Evolutionary conservation across 2,888 invertebrate genomes (phyloP).

Genomic region (Trachelus stipa): DNA sequence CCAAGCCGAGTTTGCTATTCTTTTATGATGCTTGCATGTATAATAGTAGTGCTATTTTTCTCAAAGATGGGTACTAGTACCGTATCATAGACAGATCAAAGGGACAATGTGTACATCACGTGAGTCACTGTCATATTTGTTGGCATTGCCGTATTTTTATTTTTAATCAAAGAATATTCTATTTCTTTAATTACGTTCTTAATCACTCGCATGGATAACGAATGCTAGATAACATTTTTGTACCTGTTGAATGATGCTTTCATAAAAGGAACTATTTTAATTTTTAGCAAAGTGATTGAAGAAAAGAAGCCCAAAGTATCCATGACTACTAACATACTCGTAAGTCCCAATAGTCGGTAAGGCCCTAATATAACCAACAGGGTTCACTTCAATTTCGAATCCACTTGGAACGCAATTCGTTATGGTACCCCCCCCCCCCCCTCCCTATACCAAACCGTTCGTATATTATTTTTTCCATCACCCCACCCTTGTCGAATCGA

Average conservation of each 20-base stretch:
- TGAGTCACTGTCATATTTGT: neutral
- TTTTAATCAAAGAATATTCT: neutral
- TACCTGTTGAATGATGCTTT: too few relatives aligned
- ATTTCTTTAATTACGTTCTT: neutral
- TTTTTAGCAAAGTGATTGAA: neutral
- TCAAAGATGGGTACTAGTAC: neutral
- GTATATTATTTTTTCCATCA: conserved; percentile 48
- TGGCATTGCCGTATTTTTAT: neutral
- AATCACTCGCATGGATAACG: neutral
- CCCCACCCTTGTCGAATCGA: conserved; percentile 49
- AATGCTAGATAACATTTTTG: too few relatives aligned
- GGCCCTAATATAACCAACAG: neutral
- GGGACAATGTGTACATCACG: neutral
- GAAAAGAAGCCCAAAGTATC: neutral
- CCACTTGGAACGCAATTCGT: conserved; percentile 29
- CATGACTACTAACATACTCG: neutral
- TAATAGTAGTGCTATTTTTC: neutral
- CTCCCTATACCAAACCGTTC: conserved; percentile 37
- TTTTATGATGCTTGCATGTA: neutral
- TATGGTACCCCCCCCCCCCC: conserved; percentile 32
- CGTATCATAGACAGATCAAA: neutral
- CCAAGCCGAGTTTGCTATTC: neutral
- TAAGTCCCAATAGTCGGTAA: neutral
- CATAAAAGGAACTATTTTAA: neutral
- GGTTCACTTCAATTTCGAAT: neutral